Base-by-base conservation (phyloP, 1,140 invertebrate genomes). In the Pseudobourletiella spinata region DNA sequence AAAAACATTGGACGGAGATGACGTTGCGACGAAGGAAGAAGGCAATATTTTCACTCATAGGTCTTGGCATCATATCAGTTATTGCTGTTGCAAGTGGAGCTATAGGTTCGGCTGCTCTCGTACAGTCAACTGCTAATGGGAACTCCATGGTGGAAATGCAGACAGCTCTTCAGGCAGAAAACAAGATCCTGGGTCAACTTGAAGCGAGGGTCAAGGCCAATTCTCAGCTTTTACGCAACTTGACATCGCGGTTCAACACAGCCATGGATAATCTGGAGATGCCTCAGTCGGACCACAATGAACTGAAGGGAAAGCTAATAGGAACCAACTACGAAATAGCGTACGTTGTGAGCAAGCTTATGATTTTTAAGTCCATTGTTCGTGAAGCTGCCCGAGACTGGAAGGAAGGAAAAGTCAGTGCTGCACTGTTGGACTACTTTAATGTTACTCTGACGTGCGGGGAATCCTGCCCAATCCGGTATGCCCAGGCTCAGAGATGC, bases 371-470 rank as follows among this genome's bases (percentile, higher is more conserved):
- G 26, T 1, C n/a, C 16, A 44, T 46, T 15, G 28, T 57, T 1
- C 51, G 24, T 20, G 26, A 62, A 11, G 30, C 52, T 20, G 2
- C 16, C 3, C 3, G 52, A n/a, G 8, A 3, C 2, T 62, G 60
- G 60, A 44, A 44, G 2, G 1, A 24, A n/a, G n/a, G 25, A 26
- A 55, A 61, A 25, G 3, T 61, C 22, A 14, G n/a, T 42, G 4
- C 59, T 14, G 4, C 29, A 25, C 46, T 61, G 14, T 18, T 56
- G 3, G 59, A 61, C 8, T 62, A 39, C 28, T 3, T 62, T n/a
- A 62, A 62, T 35, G 6, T 56, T 4, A 44, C 30, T 11, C 48
- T 61, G 11, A 30, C 59, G 14, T 61, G 59, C 24, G 59, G 59
- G 2, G 26, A 39, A 4, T 2, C 2, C 3, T 61, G 59, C 29